A percentile compares a stretch with the other conserved stretches of the same genome.
Evolutionary conservation across 1,140 invertebrate species (phyloP).

Genomic region (Conus ventricosus): DNA sequence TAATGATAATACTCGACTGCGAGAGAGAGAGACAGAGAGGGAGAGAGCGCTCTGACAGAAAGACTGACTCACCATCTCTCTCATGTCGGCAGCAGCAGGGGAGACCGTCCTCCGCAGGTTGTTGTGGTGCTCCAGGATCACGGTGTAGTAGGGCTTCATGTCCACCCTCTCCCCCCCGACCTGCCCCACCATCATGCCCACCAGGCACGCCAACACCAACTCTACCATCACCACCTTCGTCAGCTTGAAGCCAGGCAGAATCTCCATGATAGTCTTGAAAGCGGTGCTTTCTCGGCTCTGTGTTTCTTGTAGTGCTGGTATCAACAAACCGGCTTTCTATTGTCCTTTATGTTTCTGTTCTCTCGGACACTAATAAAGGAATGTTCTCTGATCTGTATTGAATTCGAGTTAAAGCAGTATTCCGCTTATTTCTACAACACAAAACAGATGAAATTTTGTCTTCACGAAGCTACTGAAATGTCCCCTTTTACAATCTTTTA

Average conservation of each 20-base stretch:
- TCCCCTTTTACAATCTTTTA: no score
- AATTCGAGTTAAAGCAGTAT: no score
- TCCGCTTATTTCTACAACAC: no score
- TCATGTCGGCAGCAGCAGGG: slow-evolving; percentile 25
- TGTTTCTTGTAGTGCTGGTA: not conserved
- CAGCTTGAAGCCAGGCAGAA: no score
- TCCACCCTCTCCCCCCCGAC: slow-evolving; percentile 3
- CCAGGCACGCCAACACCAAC: not conserved
- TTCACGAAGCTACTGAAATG: no score
- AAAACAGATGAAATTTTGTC: no score
- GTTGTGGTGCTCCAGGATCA: slow-evolving; percentile 28
- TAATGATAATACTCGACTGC: not conserved
- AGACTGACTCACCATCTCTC: slow-evolving; percentile 26
- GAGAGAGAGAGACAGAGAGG: not conserved
- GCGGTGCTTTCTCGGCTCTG: not conserved
- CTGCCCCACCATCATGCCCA: not conserved
- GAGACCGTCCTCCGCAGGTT: slow-evolving; percentile 13
- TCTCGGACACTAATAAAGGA: no score
- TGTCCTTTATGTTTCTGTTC: no score
- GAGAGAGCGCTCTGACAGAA: not conserved
- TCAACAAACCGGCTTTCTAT: no score
- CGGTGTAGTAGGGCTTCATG: slow-evolving; percentile 34
- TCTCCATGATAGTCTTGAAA: not conserved
- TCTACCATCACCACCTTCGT: not conserved
- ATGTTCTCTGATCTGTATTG: no score